Evolutionary conservation across 2,888 invertebrate genomes (phyloP), one percentile per base, ranked within the genome.

Genomic region (Julus scandinavius): DNA sequence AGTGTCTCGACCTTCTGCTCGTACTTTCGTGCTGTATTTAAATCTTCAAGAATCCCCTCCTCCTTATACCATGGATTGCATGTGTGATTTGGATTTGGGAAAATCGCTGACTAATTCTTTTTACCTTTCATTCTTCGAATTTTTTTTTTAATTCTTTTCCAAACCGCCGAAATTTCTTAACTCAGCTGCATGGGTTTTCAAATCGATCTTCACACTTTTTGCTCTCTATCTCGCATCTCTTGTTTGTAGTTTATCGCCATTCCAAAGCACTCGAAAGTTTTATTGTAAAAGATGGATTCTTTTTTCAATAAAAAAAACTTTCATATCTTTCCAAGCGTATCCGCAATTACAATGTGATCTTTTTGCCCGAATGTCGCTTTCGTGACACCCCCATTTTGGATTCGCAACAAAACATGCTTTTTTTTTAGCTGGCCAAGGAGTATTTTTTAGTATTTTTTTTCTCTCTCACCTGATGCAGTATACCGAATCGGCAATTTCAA

Each of bases 131-230:
- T 85, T 85, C 85, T 85, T 49, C 41, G 0, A n/a, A 9, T n/a
- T 9, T 41, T 85, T 85, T 85, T 72, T 85, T n/a, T n/a, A 85
- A 45, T 50, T 85, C 85, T 2, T 15, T 85, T 41, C 9, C 45
- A n/a, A 85, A n/a, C 45, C 1, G 85, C 40, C 45, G 6, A 85
- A 17, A 85, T 85, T n/a, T 85, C n/a, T n/a, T 5, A 45, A n/a
- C 20, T 17, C 45, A 50, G 45, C 45, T 45, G 49, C 85, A 49
- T 85, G 50, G 45, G 45, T 49, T 49, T 85, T 50, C 49, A 45
- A 85, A 85, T 85, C 85, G 85, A 85, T 85, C 85, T 85, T 45
- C 85, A 85, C 85, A 85, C 85, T 85, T 85, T 85, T 85, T 85
- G 85, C 45, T 45, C 45, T 17, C 85, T 17, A 85, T 41, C 80